phyloP scores from a whole-genome alignment of 1,140 invertebrate genomes.

The Danaus plexippus region DNA sequence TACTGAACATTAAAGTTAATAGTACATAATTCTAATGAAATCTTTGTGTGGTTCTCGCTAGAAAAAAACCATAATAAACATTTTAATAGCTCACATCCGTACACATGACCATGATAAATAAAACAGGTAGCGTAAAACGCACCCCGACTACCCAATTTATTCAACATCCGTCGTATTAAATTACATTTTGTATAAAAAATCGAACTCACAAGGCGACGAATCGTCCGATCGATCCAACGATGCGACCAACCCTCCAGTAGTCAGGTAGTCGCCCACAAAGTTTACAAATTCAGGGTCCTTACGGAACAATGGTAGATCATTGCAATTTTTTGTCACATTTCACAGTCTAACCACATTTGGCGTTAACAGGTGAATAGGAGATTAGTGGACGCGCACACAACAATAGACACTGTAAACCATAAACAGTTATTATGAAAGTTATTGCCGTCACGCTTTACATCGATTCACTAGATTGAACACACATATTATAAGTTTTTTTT shows the following conservation, averaged over 20 bases:
- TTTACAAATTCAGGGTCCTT: slow-evolving; percentile 51
- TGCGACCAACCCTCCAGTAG: slow-evolving; percentile 42
- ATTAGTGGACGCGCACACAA: slow-evolving; percentile 60
- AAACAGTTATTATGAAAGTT: slow-evolving; percentile 60
- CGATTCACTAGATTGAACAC: slow-evolving; percentile 22
- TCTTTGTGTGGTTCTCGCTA: too few species aligned
- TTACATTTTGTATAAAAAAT: slow-evolving; percentile 50
- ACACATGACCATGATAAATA: slow-evolving; percentile 40
- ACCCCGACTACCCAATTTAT: slow-evolving; percentile 66
- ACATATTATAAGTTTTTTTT: slow-evolving; percentile 33
- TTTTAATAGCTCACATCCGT: slow-evolving; percentile 30
- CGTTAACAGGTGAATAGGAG: slow-evolving; percentile 61
- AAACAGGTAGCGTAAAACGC: slow-evolving; percentile 66
- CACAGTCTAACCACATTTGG: slow-evolving; percentile 59
- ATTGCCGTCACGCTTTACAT: slow-evolving; percentile 27
- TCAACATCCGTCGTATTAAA: slow-evolving; percentile 66
- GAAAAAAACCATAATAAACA: slow-evolving; percentile 4
- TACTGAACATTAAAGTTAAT: too few species aligned
- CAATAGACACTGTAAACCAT: slow-evolving; percentile 61
- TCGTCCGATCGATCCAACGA: slow-evolving; percentile 44
- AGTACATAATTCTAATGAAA: too few species aligned
- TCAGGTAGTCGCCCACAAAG: slow-evolving; percentile 64
- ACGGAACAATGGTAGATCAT: slow-evolving; percentile 46
- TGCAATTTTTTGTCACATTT: slow-evolving; percentile 69
- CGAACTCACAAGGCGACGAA: slow-evolving; percentile 57